Conservation (phyloP, 2,113 vertebrate genomes). For the Cichladusa arquata region DNA sequence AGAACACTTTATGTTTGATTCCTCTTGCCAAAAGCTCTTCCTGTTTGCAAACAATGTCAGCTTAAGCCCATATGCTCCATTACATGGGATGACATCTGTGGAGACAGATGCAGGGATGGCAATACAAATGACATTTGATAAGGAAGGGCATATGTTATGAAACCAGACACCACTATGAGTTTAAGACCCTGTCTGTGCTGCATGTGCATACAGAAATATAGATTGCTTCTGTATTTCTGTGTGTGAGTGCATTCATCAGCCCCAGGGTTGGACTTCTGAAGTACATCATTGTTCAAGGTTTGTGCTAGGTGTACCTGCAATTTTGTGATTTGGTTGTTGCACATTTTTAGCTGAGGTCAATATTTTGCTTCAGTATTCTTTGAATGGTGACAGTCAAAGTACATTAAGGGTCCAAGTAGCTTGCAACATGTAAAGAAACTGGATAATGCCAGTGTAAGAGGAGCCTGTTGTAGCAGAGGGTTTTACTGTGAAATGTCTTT, state of each 20-base stretch:
- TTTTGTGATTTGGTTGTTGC: not conserved
- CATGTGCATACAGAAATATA: not conserved
- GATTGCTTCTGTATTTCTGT: not conserved
- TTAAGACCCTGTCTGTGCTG: conserved; percentile 2
- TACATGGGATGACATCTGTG: conserved; percentile 65
- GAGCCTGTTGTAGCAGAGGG: not conserved
- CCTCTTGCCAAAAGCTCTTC: conserved; percentile 57
- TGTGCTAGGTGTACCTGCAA: not conserved
- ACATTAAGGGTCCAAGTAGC: not conserved
- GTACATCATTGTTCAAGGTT: not conserved
- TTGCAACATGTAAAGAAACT: not conserved
- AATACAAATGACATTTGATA: conserved; percentile 65
- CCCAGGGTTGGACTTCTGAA: not conserved
- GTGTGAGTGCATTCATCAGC: not conserved
- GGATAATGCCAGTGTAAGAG: not conserved
- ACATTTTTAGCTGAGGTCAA: not conserved
- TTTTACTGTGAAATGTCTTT: not conserved
- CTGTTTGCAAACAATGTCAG: conserved; percentile 66
- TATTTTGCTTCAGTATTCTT: not conserved
- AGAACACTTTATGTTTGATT: conserved; percentile 38
- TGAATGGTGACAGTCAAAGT: not conserved
- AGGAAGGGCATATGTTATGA: conserved; percentile 65
- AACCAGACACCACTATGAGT: conserved; percentile 23
- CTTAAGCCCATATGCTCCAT: conserved; percentile 66
- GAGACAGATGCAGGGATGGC: conserved; percentile 60